Conservation (phyloP, 2,888 invertebrate species). For the Biston betularia region DNA sequence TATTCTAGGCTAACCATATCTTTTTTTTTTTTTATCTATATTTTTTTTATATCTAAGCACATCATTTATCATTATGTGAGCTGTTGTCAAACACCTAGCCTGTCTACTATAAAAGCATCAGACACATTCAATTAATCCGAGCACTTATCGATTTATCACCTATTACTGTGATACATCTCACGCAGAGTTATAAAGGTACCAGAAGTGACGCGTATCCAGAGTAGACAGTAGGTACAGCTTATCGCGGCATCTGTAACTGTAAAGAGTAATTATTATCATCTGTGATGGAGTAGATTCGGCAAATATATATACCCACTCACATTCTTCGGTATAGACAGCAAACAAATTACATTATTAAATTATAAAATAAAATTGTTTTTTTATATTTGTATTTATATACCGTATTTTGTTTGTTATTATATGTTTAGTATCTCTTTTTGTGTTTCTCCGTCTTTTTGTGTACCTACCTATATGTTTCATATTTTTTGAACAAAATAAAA, state of each 20-base stretch:
- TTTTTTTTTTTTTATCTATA: no score
- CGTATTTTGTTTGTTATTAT: no score
- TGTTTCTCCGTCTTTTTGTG: no score
- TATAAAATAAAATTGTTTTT: not conserved
- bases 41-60: no score
- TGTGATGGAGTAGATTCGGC: constrained; percentile 83
- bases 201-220: not conserved
- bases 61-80: not conserved
- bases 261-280: constrained; percentile 81
- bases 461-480: no score
- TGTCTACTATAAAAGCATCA: no score
- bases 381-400: no score
- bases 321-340: constrained; percentile 56
- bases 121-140: not conserved
- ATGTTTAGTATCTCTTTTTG: no score
- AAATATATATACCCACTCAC: constrained; percentile 76
- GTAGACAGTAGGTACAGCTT: constrained; percentile 37
- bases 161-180: constrained; percentile 15
- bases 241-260: constrained; percentile 80
- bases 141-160: constrained; percentile 13
- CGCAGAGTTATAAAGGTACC: constrained; percentile 27
- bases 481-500: no score
- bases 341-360: constrained; percentile 16
- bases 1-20: no score
- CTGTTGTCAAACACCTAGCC: no score